Evolutionary conservation across 2,113 vertebrate genomes (phyloP).

Genomic region (Hassar affinis): DNA sequence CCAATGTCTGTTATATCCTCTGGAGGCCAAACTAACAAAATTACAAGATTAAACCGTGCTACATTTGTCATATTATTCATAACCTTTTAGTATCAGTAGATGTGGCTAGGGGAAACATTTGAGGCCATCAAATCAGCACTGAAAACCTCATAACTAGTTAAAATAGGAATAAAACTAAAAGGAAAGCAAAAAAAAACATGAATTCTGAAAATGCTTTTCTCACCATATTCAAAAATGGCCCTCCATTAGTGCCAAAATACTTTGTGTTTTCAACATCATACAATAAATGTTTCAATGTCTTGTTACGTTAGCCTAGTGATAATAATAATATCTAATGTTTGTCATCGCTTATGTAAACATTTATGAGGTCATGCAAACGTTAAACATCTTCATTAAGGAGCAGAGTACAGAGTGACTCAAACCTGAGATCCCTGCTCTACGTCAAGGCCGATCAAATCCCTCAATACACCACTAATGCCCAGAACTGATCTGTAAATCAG

Average conservation of each 20-base stretch:
- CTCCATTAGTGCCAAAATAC: conserved; percentile 66
- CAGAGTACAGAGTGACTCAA: conserved; percentile 71
- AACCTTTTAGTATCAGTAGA: conserved; percentile 1
- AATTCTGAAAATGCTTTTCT: conserved; percentile 50
- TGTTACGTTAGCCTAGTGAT: conserved; percentile 69
- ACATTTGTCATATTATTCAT: conserved; percentile 4
- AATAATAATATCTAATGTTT: conserved; percentile 65
- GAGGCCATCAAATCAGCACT: conserved; percentile 12
- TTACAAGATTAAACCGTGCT: neutral
- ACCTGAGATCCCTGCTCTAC: conserved; percentile 65
- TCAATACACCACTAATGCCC: neutral
- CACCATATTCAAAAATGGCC: conserved; percentile 60
- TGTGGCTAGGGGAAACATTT: conserved; percentile 13
- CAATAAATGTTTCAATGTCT: conserved; percentile 66
- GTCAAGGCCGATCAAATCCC: neutral
- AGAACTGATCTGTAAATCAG: neutral
- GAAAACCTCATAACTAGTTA: conserved; percentile 30
- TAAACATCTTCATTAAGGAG: conserved; percentile 75
- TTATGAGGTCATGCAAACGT: conserved; percentile 80
- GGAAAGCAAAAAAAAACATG: neutral
- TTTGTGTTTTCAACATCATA: conserved; percentile 72
- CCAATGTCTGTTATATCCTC: neutral
- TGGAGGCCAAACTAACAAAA: conserved; percentile 4
- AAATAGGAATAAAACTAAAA: conserved; percentile 52
- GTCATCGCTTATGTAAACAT: conserved; percentile 80